phyloP scores from a whole-genome alignment of 2,113 vertebrate genomes.

The Cavia porcellus region DNA sequence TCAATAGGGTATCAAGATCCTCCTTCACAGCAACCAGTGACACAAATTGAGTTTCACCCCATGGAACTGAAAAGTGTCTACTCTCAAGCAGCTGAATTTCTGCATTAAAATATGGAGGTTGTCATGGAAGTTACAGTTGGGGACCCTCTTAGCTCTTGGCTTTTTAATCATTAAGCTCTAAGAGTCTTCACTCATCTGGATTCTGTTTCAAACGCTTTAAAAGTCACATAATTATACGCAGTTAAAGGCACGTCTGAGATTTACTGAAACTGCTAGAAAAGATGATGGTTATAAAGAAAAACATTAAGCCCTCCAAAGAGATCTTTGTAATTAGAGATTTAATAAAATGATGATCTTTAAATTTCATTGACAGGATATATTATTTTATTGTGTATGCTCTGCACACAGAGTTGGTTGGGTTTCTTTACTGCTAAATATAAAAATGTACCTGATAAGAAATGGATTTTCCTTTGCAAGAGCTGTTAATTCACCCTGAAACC shows the following conservation, averaged over 20 bases:
- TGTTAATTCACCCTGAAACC: conserved; percentile 21
- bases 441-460: not conserved
- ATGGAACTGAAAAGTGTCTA: not conserved
- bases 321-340: conserved; percentile 71
- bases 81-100: conserved; percentile 31
- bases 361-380: conserved; percentile 35
- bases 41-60: conserved; percentile 64
- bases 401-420: not conserved
- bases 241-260: conserved; percentile 58
- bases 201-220: conserved; percentile 46
- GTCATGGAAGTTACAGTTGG: not conserved
- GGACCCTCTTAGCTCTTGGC: not conserved
- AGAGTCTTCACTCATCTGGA: conserved; percentile 49
- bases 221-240: conserved; percentile 63
- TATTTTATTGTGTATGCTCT: not conserved
- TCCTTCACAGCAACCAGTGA: not conserved
- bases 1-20: not conserved
- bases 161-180: conserved; percentile 1
- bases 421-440: conserved; percentile 32
- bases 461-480: conserved; percentile 29
- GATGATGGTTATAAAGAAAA: conserved; percentile 67
- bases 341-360: conserved; percentile 39
- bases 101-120: conserved; percentile 7
- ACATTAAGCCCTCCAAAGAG: conserved; percentile 63
- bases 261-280: conserved; percentile 48